phyloP scores from a whole-genome alignment of 2,888 invertebrate species.

The Agrochola macilenta region DNA sequence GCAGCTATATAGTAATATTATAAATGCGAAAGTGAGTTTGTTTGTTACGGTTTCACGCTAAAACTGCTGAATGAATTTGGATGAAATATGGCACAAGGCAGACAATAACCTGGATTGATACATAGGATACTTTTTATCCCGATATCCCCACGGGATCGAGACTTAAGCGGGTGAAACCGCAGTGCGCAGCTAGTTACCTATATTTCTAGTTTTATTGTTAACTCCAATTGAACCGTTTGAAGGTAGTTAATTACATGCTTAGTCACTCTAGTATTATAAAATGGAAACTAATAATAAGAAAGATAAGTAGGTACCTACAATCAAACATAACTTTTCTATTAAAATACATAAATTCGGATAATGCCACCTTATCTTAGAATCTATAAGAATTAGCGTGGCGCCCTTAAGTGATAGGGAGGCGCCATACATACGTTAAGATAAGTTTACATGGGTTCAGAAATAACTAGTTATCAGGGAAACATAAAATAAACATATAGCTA shows the following conservation, averaged over 20 bases:
- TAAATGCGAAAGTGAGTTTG: too few species aligned
- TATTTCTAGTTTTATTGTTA: conserved; percentile 15
- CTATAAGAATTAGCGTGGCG: conserved; percentile 23
- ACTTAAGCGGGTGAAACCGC: too few species aligned
- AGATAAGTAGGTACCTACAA: conserved; percentile 23
- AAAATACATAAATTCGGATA: conserved; percentile 17
- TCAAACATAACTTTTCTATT: conserved; percentile 50
- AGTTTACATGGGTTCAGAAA: conserved; percentile 9
- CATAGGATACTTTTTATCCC: too few species aligned
- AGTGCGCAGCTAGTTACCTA: too few species aligned
- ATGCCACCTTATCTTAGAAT: conserved; percentile 40
- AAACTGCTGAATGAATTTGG: too few species aligned
- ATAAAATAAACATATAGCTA: background rate
- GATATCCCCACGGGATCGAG: too few species aligned
- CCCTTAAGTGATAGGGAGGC: conserved; percentile 29
- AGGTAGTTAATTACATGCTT: background rate
- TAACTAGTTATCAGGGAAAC: conserved; percentile 14
- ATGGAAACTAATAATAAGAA: conserved; percentile 13
- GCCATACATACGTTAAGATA: conserved; percentile 40
- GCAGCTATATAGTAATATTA: too few species aligned
- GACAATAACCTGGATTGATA: too few species aligned
- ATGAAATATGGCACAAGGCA: too few species aligned
- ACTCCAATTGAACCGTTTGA: conserved; percentile 12
- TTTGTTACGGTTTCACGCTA: too few species aligned
- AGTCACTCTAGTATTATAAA: conserved; percentile 21